A percentile compares a stretch with the other conserved stretches of the same genome.
These are phyloP conservation scores for Sebastes trivittatus DNA, from an alignment of 2,797 vertebrate species.

Conservation along the genomic window DNA sequence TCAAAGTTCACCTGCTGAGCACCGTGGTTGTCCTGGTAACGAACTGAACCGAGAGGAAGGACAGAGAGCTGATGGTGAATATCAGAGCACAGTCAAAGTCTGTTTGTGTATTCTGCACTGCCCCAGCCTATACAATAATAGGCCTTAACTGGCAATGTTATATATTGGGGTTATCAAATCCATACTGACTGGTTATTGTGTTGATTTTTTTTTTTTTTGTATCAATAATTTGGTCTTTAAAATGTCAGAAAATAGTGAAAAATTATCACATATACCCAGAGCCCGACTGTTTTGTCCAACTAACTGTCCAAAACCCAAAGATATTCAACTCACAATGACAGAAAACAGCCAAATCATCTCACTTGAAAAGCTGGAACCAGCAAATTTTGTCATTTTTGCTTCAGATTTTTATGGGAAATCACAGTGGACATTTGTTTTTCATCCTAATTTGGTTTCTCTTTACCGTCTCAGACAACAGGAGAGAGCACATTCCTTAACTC, in stretches of 20 bases:
- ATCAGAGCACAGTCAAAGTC: neutral
- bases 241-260: neutral
- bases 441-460: neutral
- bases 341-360: neutral
- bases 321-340: neutral
- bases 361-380: neutral
- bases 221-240: neutral
- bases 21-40: conserved; percentile 64
- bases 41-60: conserved; percentile 1
- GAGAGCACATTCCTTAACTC: neutral
- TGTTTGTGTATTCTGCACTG: neutral
- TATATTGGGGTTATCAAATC: neutral
- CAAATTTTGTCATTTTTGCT: neutral
- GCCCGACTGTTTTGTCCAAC: neutral
- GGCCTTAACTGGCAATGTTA: neutral
- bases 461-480: neutral
- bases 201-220: neutral
- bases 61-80: conserved; percentile 7
- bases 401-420: neutral
- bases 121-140: neutral
- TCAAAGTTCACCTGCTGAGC: conserved; percentile 79
- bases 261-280: neutral
- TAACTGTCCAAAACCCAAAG: neutral
- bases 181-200: neutral
- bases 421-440: neutral